phyloP scores from a whole-genome alignment of 2,113 vertebrate species.

The Chloroceryle aenea region DNA sequence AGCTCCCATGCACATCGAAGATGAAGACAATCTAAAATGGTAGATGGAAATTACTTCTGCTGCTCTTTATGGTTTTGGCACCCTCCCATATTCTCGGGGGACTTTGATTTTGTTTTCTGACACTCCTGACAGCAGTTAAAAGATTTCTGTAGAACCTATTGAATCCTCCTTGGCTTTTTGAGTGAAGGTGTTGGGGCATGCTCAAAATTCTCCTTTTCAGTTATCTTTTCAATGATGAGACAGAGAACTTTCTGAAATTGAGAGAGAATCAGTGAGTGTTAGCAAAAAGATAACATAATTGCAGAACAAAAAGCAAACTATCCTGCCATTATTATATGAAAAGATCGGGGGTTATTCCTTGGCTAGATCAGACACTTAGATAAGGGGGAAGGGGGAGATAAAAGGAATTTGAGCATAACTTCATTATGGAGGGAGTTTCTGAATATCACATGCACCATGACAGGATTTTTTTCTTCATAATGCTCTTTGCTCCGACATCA shows the following conservation, averaged over 20 bases:
- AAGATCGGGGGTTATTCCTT: neutral
- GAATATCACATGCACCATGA: neutral
- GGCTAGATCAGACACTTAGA: neutral
- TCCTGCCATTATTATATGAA: neutral
- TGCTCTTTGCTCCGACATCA: neutral
- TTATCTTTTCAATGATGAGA: neutral
- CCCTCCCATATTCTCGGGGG: neutral
- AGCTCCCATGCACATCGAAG: neutral
- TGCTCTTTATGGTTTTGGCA: neutral
- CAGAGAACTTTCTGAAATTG: neutral
- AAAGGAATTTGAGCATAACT: neutral
- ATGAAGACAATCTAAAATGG: neutral
- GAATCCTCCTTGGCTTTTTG: neutral
- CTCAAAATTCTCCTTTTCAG: neutral
- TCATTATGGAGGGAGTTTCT: neutral
- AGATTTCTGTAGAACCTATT: neutral
- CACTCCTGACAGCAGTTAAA: slow-evolving; percentile 6
- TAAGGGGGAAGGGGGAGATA: neutral
- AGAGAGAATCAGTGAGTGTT: neutral
- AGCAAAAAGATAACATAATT: neutral
- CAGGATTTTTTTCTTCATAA: neutral
- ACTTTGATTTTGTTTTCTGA: slow-evolving; percentile 29
- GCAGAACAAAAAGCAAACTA: neutral
- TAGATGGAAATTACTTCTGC: neutral
- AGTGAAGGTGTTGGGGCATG: neutral